Evolutionary conservation across 1,140 invertebrate genomes (phyloP), one percentile per base, ranked within the genome.

Genomic region (Oreohelix idahoensis): DNA sequence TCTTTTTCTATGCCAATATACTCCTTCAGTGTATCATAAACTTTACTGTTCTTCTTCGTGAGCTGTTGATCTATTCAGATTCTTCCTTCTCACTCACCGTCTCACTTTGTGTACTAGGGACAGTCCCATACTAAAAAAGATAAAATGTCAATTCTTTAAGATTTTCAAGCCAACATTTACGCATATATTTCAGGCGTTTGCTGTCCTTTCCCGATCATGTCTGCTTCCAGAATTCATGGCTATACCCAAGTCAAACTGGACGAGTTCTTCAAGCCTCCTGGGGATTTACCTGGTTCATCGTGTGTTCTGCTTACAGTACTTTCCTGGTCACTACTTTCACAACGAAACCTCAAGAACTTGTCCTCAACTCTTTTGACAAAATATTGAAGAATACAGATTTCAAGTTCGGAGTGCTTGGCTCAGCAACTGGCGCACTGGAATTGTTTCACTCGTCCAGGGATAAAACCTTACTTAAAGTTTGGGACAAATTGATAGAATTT

Each of bases 311-410:
- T 13, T 76, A 76, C 74, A 45, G 15, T 29, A 36, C 74, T 35
- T 76, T 45, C 74, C 45, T 76, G n/a, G 74, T 76, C 20, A 76
- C 74, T 0, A 76, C 39, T 1, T 76, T 49, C 74, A 76, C 74
- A 20, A 29, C 29, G 5, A 76, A 51, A 35, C 39, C 74, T 8
- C 74, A 32, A 23, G 74, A 76, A 51, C 74, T 76, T 13, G 32
- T n/a, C n/a, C 8, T 76, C 42, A 51, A 51, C 39, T 29, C 42
- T 20, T 35, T 76, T 1, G 29, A 76, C 8, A 39, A 76, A 32
- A 1, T 76, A 26, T 20, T 76, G 1, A 1, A 29, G 45, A 17
- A 29, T 15, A 13, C 13, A 36, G 74, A 76, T 1, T 76, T 39
- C 74, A 13, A 5, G 2, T 2, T 76, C 4, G 74, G 74, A 10